Evolutionary conservation across 2,888 invertebrate species (phyloP), one percentile per base, ranked within the genome.

Genomic region (Caradrina kadenii): DNA sequence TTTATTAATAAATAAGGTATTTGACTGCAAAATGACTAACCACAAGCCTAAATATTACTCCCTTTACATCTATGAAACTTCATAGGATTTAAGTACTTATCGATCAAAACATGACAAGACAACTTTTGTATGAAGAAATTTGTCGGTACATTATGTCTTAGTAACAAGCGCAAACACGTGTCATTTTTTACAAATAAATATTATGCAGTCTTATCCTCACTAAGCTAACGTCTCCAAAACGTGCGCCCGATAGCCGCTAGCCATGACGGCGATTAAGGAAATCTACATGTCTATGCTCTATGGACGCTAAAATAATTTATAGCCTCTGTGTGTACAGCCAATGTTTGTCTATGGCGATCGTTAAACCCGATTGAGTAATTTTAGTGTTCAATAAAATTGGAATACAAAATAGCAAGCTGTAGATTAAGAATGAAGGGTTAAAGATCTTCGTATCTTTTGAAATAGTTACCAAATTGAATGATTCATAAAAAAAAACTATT

Each of bases 241-340:
- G 79, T 79, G 79, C 78, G 81, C 69, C 76, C 79, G 75, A 82
- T 83, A 69, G 74, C 75, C 78, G 63, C 73, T 75, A 75, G 82
- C 79, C 83, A 82, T 80, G 84, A 71, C 63, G 59, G 77, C 80
- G 84, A 86, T 87, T 86, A 87, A 83, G 81, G 68, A 88, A 86
- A 84, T 82, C 84, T 83, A 84, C 83, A 85, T 81, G 81, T 76
- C 78, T 80, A 80, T 78, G 63, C 63, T 73, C 61, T 73, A 73
- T 82, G 78, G 76, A 79, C 70, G 63, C 69, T 80, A 74, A 80
- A 69, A 80, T 76, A 73, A 76, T 81, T 78, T 76, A 81, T 79
- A 79, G 71, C 63, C 60, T 56, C 58, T 69, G 76, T 79, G 69
- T 76, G 55, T 73, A 72, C 62, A 75, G 69, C 52, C 78, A 80